Base-by-base conservation (phyloP, 1,140 invertebrate genomes). In the Teleopsis dalmanni region DNA sequence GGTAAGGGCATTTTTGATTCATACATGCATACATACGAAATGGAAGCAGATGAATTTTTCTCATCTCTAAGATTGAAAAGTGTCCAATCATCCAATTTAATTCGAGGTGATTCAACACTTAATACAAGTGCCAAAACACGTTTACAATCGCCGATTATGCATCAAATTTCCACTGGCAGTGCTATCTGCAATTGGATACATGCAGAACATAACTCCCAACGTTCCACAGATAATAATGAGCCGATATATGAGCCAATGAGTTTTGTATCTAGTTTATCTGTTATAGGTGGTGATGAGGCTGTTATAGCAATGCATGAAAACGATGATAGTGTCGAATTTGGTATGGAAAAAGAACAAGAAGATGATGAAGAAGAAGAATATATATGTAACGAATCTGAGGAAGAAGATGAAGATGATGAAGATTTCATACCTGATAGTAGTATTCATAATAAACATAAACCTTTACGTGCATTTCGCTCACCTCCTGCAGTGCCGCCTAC, bases 31-130 rank as follows among this genome's bases (percentile, higher is more conserved):
- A 57, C 71, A 2, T 78, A 80, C 44, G 73, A 77, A 35, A 66
- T 86, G 5, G 85, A 84, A 27, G 85, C 87, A 1, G 86, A 88
- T 59, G 80, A 87, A 13, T 91, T 92, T 60, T 93, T 92, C 60
- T 88, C 83, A 19, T 88, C 85, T 1, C 68, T 93, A 21, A 85
- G 91, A 62, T 66, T 92, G 13, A 86, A 88, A 63, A 89, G 87
- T 53, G 88, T 86, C 79, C 56, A 72, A 74, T 47, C 75, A 70
- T 29, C 47, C 2, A 34, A 65, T 76, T 3, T 54, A 75, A 10
- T 60, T n/a, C 8, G 21, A 13, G 36, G 38, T 19, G 35, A 11
- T 59, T 16, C 23, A 18, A 35, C 13, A 31, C 27, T 6, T 3
- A 57, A 57, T 1, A 61, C 41, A 34, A 69, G 58, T 35, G 65